Conservation (phyloP, 2,797 vertebrate species). For the Rhinichthys osculus region DNA sequence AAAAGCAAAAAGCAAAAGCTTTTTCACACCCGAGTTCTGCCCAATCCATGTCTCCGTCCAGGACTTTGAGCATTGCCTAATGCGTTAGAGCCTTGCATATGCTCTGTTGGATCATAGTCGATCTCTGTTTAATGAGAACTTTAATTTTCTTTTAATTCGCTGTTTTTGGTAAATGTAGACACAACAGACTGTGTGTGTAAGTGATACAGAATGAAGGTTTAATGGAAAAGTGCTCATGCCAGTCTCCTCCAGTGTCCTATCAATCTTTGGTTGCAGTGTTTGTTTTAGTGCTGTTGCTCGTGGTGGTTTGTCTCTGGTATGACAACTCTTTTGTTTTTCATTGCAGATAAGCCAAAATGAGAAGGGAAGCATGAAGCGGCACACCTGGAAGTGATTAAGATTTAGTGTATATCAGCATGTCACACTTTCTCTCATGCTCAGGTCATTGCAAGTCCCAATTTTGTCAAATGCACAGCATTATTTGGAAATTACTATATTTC, state of each 20-base stretch:
- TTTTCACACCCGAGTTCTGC: neutral
- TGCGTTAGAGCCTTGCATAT: neutral
- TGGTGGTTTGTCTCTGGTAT: neutral
- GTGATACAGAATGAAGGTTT: neutral
- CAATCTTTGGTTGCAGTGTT: constrained; percentile 8
- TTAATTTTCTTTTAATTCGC: neutral
- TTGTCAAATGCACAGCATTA: neutral
- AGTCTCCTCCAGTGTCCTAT: neutral
- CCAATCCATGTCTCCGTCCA: neutral
- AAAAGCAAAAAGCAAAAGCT: neutral
- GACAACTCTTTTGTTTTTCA: constrained; percentile 18
- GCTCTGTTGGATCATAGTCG: too few relatives aligned
- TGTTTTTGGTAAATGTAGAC: neutral
- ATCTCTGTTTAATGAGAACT: neutral
- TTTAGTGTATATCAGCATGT: neutral
- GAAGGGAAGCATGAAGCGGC: neutral
- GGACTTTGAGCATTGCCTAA: neutral
- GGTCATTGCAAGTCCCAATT: neutral
- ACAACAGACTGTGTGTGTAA: neutral
- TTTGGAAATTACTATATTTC: neutral
- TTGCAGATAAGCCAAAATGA: constrained; percentile 29
- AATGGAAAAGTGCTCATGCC: neutral
- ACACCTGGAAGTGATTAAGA: neutral
- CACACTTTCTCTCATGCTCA: neutral
- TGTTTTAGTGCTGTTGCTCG: neutral